Base-by-base conservation (phyloP, 64 coral and sea anemone species). In the Porites australiensis region DNA sequence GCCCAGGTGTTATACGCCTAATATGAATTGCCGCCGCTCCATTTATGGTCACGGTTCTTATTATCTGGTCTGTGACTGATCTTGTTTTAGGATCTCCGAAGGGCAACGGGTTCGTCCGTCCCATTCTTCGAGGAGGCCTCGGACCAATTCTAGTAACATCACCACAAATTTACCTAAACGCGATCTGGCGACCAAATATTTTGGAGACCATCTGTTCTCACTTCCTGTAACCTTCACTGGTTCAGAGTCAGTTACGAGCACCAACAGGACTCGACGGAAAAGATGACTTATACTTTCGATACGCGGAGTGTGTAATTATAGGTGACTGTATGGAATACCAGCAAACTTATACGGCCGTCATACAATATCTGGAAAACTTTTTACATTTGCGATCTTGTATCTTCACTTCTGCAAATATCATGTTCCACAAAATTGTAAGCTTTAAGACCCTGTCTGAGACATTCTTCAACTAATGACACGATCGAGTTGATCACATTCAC, bases 111-210 rank as follows among this genome's bases (percentile, higher is more conserved):
- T 69, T 52, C 19, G 81, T 22, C 51, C 81, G 12, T 84, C 62
- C 44, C 81, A 65, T 70, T 84, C 81, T 65, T 20, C 81, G 51
- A 76, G 37, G 27, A 77, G 64, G 52, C 44, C 67, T 13, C 49
- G 8, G 6, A 83, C 45, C 58, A 87, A 74, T 3, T 63, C 61
- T 61, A 89, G 79, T 20, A 27, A 57, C 14, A 64, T 16, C 61
- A 20, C 84, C 2, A 46, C 66, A n/a, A 77, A 64, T 14, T 23
- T 88, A 12, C 88, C 88, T 20, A 91, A 86, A 77, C 88, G 95
- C 18, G 95, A 98, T 44, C 83, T 98, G 75, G 95, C 92, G 20
- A 91, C 95, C 54, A 98, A 98, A 62, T 98, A 98, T 45, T 98
- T 94, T 88, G 95, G 95, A 18, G 95, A 98, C 46, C 92, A 98